A percentile compares a stretch with the other conserved stretches of the same genome.
phyloP scores from a whole-genome alignment of 2,888 invertebrate species.

The Azorinus chamasolen region DNA sequence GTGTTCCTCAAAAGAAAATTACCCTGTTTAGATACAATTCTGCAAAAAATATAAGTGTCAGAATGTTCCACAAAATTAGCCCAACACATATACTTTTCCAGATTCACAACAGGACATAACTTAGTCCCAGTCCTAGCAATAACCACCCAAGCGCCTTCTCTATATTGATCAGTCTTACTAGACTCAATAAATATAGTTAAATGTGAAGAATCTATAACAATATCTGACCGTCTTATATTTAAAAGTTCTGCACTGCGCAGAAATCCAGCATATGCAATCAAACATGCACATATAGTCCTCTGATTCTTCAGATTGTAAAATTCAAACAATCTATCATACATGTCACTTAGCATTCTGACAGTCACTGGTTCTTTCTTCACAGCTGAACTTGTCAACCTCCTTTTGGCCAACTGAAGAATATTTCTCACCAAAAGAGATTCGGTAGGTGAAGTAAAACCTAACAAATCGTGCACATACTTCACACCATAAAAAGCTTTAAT shows the following conservation, averaged over 20 bases:
- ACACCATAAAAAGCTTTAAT: slow-evolving; percentile 26
- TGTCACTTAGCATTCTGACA: slow-evolving; percentile 33
- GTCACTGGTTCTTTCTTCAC: slow-evolving; percentile 46
- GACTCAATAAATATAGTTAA: slow-evolving; percentile 30
- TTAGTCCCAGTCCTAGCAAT: slow-evolving; percentile 45
- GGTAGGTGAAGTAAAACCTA: slow-evolving; percentile 24
- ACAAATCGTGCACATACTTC: slow-evolving; percentile 17
- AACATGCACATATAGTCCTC: slow-evolving; percentile 47
- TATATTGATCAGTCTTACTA: slow-evolving; percentile 63
- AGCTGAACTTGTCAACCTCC: slow-evolving; percentile 21
- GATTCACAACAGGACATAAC: slow-evolving; percentile 52
- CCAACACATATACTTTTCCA: slow-evolving; percentile 22
- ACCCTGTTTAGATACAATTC: background rate
- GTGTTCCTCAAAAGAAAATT: slow-evolving; percentile 7
- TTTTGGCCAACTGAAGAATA: slow-evolving; percentile 45
- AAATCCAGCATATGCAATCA: slow-evolving; percentile 37
- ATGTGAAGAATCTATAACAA: slow-evolving; percentile 33
- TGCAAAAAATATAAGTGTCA: slow-evolving; percentile 20
- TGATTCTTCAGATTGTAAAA: slow-evolving; percentile 25
- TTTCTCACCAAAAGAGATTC: slow-evolving; percentile 48
- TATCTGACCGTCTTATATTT: slow-evolving; percentile 26
- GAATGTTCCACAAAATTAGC: slow-evolving; percentile 14
- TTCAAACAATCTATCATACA: slow-evolving; percentile 20
- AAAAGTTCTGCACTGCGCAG: slow-evolving; percentile 20
- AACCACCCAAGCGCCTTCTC: slow-evolving; percentile 38